Conservation (phyloP, 2,888 invertebrate genomes). For the Epiblema foenella region DNA sequence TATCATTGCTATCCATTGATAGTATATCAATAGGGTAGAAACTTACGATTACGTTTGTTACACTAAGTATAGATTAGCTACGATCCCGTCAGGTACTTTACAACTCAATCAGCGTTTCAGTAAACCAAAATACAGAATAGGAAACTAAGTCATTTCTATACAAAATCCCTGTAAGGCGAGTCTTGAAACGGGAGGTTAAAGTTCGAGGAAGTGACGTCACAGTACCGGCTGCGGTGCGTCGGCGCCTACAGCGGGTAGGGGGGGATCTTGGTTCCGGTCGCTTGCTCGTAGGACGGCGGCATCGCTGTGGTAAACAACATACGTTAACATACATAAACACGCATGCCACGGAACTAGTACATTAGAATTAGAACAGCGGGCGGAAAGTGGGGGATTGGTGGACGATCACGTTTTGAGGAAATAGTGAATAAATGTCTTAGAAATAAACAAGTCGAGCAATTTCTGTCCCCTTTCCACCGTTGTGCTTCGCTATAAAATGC, state of each 20-base stretch:
- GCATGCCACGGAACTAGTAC: background rate
- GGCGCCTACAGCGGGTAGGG: slow-evolving; percentile 48
- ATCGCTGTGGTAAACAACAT: slow-evolving; percentile 56
- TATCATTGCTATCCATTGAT: too few species aligned
- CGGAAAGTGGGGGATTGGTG: background rate
- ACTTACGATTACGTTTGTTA: background rate
- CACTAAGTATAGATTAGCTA: background rate
- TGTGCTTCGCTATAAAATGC: background rate
- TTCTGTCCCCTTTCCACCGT: background rate
- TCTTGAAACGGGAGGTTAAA: slow-evolving; percentile 22
- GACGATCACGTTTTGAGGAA: background rate
- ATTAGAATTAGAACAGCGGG: background rate
- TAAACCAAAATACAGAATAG: background rate
- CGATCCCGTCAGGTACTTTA: slow-evolving; percentile 21
- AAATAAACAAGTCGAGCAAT: background rate
- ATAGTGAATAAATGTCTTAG: background rate
- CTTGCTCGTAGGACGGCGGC: slow-evolving; percentile 73
- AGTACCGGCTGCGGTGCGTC: background rate
- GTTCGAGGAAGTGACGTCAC: background rate
- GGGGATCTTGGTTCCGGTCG: slow-evolving; percentile 57
- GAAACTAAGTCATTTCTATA: slow-evolving; percentile 32
- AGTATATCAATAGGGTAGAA: background rate
- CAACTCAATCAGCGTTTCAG: slow-evolving; percentile 8
- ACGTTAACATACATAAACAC: background rate
- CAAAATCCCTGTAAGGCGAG: slow-evolving; percentile 36